phyloP scores from a whole-genome alignment of 2,797 vertebrate genomes.

The Hybognathus amarus region DNA sequence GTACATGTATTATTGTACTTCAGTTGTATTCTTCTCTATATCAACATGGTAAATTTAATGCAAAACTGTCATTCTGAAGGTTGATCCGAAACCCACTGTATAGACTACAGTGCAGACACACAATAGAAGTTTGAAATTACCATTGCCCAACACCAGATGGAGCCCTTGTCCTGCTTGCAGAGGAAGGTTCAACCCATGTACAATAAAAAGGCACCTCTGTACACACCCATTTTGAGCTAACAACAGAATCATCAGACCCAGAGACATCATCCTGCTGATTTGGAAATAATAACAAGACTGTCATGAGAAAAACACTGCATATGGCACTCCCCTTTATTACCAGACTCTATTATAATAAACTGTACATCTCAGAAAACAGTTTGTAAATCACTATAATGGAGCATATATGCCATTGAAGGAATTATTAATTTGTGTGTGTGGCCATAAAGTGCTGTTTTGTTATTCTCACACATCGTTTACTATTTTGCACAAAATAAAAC shows the following conservation, averaged over 20 bases:
- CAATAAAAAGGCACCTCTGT: not conserved
- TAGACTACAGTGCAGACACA: not conserved
- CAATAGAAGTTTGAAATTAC: not conserved
- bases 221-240: conserved; percentile 2
- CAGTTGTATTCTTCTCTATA: not conserved
- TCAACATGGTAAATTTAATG: conserved; percentile 5
- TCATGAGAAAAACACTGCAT: not conserved
- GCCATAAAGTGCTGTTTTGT: not conserved
- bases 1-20: conserved; percentile 3
- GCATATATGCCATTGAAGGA: not conserved
- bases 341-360: not conserved
- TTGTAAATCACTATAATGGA: not conserved
- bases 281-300: conserved; percentile 8
- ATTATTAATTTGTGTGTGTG: not conserved
- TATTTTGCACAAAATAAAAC: conserved; percentile 39
- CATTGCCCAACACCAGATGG: conserved; percentile 12
- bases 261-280: conserved; percentile 10
- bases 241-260: not conserved
- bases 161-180: not conserved
- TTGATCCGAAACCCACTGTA: conserved; percentile 1
- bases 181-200: not conserved
- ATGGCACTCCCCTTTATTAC: not conserved
- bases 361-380: not conserved
- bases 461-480: not conserved
- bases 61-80: not conserved